These are phyloP conservation scores for Neofelis nebulosa DNA, from an alignment of 2,113 vertebrate genomes.

Conservation along the genomic window DNA sequence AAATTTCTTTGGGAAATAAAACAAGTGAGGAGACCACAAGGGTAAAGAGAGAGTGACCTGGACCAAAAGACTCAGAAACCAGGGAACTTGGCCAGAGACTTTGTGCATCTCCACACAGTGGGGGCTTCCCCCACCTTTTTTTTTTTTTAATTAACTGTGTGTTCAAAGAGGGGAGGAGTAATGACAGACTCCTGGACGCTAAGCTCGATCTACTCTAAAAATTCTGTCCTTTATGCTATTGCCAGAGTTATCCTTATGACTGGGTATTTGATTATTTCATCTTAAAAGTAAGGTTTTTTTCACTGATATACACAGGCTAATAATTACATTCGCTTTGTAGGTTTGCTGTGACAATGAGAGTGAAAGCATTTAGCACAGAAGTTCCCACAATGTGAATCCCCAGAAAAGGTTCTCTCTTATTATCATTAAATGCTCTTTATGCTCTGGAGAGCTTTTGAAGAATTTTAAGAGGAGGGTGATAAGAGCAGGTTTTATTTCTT, in stretches of 20 bases:
- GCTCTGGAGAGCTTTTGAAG: background rate
- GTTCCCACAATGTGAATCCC: background rate
- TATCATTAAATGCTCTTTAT: background rate
- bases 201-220: background rate
- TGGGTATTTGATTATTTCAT: background rate
- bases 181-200: background rate
- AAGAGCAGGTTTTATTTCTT: background rate
- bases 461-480: background rate
- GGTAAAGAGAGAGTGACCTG: background rate
- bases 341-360: background rate
- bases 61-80: background rate
- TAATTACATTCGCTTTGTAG: background rate
- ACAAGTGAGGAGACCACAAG: background rate
- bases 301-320: background rate
- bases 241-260: background rate
- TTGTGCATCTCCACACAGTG: background rate
- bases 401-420: background rate
- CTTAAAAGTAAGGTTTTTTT: background rate
- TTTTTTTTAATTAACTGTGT: background rate
- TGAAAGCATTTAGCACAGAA: background rate
- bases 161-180: background rate
- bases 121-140: background rate
- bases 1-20: background rate
- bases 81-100: background rate
- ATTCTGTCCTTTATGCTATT: background rate